Evolutionary conservation across 1,140 invertebrate genomes (phyloP).

Genomic region (Orchesella cincta): DNA sequence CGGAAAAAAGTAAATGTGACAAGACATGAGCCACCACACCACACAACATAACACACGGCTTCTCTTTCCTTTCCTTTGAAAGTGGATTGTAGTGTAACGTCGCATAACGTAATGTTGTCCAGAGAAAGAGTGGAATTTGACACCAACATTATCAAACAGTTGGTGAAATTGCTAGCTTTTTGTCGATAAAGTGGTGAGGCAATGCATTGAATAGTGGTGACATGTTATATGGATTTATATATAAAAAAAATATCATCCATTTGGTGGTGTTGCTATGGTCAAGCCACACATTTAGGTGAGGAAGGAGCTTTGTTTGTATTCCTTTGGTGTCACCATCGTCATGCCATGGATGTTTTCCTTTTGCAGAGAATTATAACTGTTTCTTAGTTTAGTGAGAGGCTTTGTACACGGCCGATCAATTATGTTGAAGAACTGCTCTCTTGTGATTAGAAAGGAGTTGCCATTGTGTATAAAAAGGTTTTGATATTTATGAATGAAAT

Average conservation of each 20-base stretch:
- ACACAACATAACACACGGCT: too few relatives aligned
- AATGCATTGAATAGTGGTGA: too few relatives aligned
- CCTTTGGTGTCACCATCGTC: neutral
- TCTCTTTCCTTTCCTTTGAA: neutral
- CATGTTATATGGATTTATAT: neutral
- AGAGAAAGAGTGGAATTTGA: neutral
- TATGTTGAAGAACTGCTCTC: neutral
- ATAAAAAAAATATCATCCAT: neutral
- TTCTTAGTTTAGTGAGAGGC: neutral
- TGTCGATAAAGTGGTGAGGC: too few relatives aligned
- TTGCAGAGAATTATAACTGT: too few relatives aligned
- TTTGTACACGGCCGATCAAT: neutral
- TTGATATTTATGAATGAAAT: neutral
- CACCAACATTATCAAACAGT: neutral
- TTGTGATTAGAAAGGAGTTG: too few relatives aligned
- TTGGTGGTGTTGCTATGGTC: too few relatives aligned
- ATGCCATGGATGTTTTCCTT: too few relatives aligned
- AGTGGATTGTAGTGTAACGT: neutral
- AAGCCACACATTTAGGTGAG: neutral
- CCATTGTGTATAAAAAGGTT: too few relatives aligned
- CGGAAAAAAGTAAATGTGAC: slow-evolving; percentile 14
- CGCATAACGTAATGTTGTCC: neutral
- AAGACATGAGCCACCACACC: neutral
- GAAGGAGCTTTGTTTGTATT: neutral
- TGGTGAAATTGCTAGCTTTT: neutral